phyloP scores from a whole-genome alignment of 2,797 vertebrate species.

The Philypnodon macrostomus region DNA sequence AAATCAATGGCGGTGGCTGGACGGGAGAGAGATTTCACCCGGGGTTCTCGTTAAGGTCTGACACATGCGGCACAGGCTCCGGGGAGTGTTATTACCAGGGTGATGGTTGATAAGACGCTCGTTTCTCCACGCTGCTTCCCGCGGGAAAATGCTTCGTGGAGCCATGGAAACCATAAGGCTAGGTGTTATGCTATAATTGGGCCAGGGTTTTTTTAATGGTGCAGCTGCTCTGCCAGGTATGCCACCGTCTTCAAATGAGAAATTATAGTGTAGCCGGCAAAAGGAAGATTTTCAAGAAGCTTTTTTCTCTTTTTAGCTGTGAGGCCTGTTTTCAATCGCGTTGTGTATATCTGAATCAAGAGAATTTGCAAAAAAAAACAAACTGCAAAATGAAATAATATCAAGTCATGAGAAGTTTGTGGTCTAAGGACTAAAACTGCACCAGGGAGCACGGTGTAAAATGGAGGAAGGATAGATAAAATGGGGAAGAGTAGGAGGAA shows the following conservation, averaged over 20 bases:
- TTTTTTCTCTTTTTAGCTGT: slow-evolving; percentile 11
- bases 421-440: slow-evolving; percentile 24
- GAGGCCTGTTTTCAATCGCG: slow-evolving; percentile 26
- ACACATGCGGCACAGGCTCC: slow-evolving; percentile 79
- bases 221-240: slow-evolving; percentile 80
- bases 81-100: slow-evolving; percentile 86
- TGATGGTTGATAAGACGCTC: slow-evolving; percentile 90
- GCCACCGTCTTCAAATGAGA: slow-evolving; percentile 79
- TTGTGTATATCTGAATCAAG: slow-evolving; percentile 9
- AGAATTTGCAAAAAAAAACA: slow-evolving; percentile 2
- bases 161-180: slow-evolving; percentile 92
- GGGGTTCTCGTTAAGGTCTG: slow-evolving; percentile 84
- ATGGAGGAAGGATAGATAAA: slow-evolving; percentile 52
- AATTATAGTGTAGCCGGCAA: slow-evolving; percentile 69
- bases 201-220: slow-evolving; percentile 79
- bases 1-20: slow-evolving; percentile 84
- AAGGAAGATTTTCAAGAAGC: slow-evolving; percentile 44
- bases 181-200: slow-evolving; percentile 89
- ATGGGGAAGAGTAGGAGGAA: slow-evolving; percentile 55
- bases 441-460: slow-evolving; percentile 36
- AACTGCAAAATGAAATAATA: slow-evolving; percentile 3
- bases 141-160: slow-evolving; percentile 84
- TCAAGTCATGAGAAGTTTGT: slow-evolving; percentile 16
- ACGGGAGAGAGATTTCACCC: slow-evolving; percentile 84
- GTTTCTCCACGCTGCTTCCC: slow-evolving; percentile 86